Evolutionary conservation across 2,797 vertebrate genomes (phyloP), one percentile per base, ranked within the genome.

Genomic region (Loris lydekkerianus): DNA sequence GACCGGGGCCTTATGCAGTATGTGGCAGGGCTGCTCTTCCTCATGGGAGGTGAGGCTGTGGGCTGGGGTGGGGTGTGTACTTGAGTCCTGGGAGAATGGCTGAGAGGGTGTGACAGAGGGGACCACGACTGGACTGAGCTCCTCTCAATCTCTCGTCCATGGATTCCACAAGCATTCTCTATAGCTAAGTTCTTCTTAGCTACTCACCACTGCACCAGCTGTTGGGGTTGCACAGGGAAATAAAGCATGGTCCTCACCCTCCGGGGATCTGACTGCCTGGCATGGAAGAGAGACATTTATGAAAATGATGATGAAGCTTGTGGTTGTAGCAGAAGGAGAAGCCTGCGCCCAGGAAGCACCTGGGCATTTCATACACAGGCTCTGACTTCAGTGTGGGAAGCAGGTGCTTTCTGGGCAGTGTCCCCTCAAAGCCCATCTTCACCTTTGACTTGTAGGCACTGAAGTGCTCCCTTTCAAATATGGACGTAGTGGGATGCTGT

Each of bases 1-100:
- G 99, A 99, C 97, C 98, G 99, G 96, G 99, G 99, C 97, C 99
- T 99, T 97, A 99, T 99, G 99, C 99, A 99, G 98, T 99, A 99
- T 77, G 99, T 99, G 98, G 99, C 99, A 0, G 99, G 99, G 86
- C 99, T 99, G 95, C 99, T 99, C 97, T 99, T 99, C 98, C 99
- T 99, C 95, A 99, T 99, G 99, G 99, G 99, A 99, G 99, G 99
- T 99, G 98, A 99, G 99, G 96, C 86, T 3, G 4, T 4, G 0
- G 63, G 56, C 23, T 25, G 3, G 13, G 25, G 31, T 18, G 21
- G 1, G 2, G 31, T 46, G 2, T 58, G 6, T 31, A 0, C 76
- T 9, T 25, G 31, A 56, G 23, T 81, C 23, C 15, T 3, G 17
- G 49, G 43, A 56, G 75, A 53, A 21, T 3, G 37, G 34, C 20